Percentiles rank a stretch among this genome's conserved stretches.
phyloP scores from a whole-genome alignment of 2,888 invertebrate genomes.

The Andrena hattorfiana region DNA sequence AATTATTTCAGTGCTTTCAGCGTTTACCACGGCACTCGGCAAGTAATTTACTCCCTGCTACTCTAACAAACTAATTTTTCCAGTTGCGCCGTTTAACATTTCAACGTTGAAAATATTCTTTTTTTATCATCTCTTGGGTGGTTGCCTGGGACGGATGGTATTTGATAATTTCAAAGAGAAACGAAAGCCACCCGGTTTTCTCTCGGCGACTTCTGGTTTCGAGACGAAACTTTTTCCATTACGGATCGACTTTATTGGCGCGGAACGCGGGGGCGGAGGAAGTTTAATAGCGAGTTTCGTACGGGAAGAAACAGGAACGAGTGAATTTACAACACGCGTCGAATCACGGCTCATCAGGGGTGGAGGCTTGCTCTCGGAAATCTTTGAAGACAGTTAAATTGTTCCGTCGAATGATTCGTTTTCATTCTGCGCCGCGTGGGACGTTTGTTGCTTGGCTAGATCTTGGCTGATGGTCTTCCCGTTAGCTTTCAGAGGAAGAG shows the following conservation, averaged over 20 bases:
- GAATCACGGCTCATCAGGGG: slow-evolving; percentile 18
- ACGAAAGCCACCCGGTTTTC: slow-evolving; percentile 28
- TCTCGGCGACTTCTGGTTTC: slow-evolving; percentile 33
- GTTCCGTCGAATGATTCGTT: too few species aligned
- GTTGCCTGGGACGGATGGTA: background rate
- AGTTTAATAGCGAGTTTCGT: slow-evolving; percentile 31
- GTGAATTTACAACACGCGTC: slow-evolving; percentile 12
- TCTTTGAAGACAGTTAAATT: background rate
- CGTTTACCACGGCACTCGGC: too few species aligned
- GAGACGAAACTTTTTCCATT: slow-evolving; percentile 55
- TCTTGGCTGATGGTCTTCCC: too few species aligned
- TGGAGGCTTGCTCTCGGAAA: background rate
- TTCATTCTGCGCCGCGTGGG: too few species aligned
- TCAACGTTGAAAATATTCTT: too few species aligned
- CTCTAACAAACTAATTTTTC: too few species aligned
- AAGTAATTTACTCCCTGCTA: too few species aligned
- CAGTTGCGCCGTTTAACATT: too few species aligned
- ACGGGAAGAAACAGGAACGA: slow-evolving; percentile 22
- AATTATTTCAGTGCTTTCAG: too few species aligned
- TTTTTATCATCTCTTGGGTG: too few species aligned
- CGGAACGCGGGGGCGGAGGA: slow-evolving; percentile 1
- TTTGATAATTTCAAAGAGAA: slow-evolving; percentile 21
- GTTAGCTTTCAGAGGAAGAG: too few species aligned
- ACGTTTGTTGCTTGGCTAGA: too few species aligned
- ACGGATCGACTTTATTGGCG: slow-evolving; percentile 51